Base-by-base conservation (phyloP, 2,797 vertebrate species). In the Artibeus jamaicensis region DNA sequence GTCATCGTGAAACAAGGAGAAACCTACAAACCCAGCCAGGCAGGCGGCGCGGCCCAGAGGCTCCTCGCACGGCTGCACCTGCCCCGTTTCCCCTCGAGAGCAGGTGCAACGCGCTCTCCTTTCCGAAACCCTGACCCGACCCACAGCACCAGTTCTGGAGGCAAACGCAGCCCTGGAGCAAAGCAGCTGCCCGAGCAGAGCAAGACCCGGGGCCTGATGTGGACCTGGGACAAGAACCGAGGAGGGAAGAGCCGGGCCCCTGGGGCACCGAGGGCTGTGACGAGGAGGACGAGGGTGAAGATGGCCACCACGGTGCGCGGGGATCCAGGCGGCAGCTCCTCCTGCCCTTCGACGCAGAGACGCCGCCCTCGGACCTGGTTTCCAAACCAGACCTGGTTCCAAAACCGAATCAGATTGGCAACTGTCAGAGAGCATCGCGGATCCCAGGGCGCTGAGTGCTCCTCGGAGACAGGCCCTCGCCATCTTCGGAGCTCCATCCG, bases 191-290 rank as follows among this genome's bases (percentile, higher is more conserved):
- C 74, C 1, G 37, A 22, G 34, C 24, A 16, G 53, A 46, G 5
- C 0, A 0, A 5, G 34, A 9, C 0, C 50, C 0, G 8, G 53
- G 14, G 32, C 14, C 21, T 2, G 29, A 32, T 9, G 9, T 3
- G 18, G 9, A 6, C 26, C 9, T 5, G 65, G 0, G 48, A 32
- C 26, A 9, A 1, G 39, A 26, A 9, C 74, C 2, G 74, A n/a
- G 4, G 59, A 18, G 32, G 29, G 32, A 2, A n/a, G 62, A 16
- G 32, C 14, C 34, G 0, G n/a, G 65, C n/a, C 65, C 57, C 29
- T 2, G 59, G 57, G 59, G 15, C 59, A 32, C 62, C 0, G 62
- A 16, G 62, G 29, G 15, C 59, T 8, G 62, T 16, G 62, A 16
- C 2, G 14, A n/a, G 5, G 32, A 65, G 32, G 62, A 65, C 2